Base-by-base conservation (phyloP, 30 jellyfish, hydroid and myxozoan species). In the Aurelia sp. region DNA sequence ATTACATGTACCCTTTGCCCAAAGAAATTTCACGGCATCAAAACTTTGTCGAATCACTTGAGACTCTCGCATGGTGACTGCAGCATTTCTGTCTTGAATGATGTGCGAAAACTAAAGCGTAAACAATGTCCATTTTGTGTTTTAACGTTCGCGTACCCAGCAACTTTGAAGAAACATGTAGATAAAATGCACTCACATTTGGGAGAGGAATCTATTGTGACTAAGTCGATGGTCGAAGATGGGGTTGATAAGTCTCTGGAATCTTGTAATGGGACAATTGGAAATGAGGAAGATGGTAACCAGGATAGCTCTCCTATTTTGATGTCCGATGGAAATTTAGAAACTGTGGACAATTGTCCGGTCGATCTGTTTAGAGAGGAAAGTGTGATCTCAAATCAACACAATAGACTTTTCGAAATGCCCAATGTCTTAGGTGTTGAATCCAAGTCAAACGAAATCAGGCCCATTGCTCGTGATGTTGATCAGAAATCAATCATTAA, bases 41-140 rank as follows among this genome's bases (percentile, higher is more conserved):
- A 80, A 57, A 80, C 77, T 13, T 41, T 80, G 18, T 57, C 72
- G 51, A 80, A 80, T 58, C 90, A 80, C 41, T 48, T 80, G 73
- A 65, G 13, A 41, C 22, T 80, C 17, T 18, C 81, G 12, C 90
- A 80, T 51, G 47, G 64, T 3, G 90, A 80, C 18, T 41, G 51
- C 51, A 80, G 73, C n/a, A 71, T 70, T 63, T 20, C 64, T 7
- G 13, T 80, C 27, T 11, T 80, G 19, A 55, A 48, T 80, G 73
- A 55, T 50, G 12, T n/a, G 16, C 3, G 48, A 0, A 61, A n/a
- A 19, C 7, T 51, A 41, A 51, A 8, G 18, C 27, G 81, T 0
- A 12, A 17, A 27, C 66, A 80, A 63, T 80, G 90, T 35, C 35
- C 15, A 20, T 13, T 12, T 51, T 80, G 90, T 55, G 48, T 38